phyloP scores from a whole-genome alignment of 30 jellyfish, hydroid and myxozoan species.

The Phacellophora camtschatica region DNA sequence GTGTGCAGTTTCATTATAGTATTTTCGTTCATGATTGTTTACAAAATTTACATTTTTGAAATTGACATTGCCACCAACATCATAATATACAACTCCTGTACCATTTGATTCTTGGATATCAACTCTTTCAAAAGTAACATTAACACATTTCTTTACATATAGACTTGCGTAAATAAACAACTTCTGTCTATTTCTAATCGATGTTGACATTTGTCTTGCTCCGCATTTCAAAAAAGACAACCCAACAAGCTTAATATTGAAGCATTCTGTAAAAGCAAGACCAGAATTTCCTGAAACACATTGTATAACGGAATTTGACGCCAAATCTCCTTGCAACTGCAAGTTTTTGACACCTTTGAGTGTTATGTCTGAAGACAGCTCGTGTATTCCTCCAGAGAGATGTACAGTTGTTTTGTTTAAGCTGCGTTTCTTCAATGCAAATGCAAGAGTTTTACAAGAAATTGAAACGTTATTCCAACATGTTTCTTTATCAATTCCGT shows the following conservation, averaged over 20 bases:
- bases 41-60: slow-evolving; percentile 4
- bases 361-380: neutral
- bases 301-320: neutral
- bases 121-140: slow-evolving; percentile 5
- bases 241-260: neutral
- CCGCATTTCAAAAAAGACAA: slow-evolving; percentile 27
- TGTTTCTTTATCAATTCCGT: neutral
- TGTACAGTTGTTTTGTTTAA: slow-evolving; percentile 10
- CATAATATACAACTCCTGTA: slow-evolving; percentile 40
- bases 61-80: slow-evolving; percentile 40
- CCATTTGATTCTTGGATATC: slow-evolving; percentile 22
- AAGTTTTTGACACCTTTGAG: neutral
- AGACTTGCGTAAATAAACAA: slow-evolving; percentile 5
- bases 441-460: slow-evolving; percentile 62
- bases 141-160: neutral
- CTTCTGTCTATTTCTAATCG: neutral
- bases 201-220: slow-evolving; percentile 10
- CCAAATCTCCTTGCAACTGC: neutral
- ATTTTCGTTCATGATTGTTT: neutral
- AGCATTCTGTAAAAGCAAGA: slow-evolving; percentile 13
- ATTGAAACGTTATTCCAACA: slow-evolving; percentile 9
- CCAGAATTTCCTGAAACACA: slow-evolving; percentile 20
- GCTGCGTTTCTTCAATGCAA: slow-evolving; percentile 9
- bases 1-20: neutral
- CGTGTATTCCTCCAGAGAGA: slow-evolving; percentile 16